Evolutionary conservation across 2,797 vertebrate species (phyloP), one percentile per base, ranked within the genome.

Genomic region (Phoeniculus purpureus): DNA sequence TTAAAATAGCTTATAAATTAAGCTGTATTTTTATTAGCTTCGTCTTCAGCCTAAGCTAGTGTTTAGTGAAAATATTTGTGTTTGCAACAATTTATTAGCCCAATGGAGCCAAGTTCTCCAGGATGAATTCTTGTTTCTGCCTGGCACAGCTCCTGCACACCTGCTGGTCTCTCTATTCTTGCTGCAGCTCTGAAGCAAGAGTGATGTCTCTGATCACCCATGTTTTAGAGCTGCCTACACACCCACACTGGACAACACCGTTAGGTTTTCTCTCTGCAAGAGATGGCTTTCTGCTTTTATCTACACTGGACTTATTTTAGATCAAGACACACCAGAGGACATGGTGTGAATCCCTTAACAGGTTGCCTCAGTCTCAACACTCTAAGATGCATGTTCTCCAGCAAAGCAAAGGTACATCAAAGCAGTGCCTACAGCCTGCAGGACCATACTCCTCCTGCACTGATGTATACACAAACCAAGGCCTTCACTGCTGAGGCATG

Each of bases 401-500:
- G 40, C 0, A 1, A 70, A 5, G 40, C 0, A 1, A 70, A 77
- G n/a, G 31, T 8, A 40, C 1, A 0, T 26, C 10, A 10, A 68
- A 29, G 37, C 29, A 90, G 32, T 21, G 60, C 59, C 71, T 65
- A 65, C 26, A 81, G 45, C 59, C 62, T 26, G 8, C 31, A 74
- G 66, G 43, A 43, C 32, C 1, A 0, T 5, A 10, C 12, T 72
- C 17, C 6, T 67, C 68, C 51, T 75, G 37, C 37, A 32, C 45
- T 70, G 52, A 60, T 4, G 1, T n/a, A 34, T 45, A 43, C 2
- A 7, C 47, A 85, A 51, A 60, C n/a, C 2, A 0, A 17, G 16
- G 51, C 27, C 72, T 80, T 92, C 43, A 72, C 22, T 55, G 77
- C 58, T 15, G n/a, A 52, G 31, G 32, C 3, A 12, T 11, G 23